Conservation (phyloP, 2,888 invertebrate species). For the Celastrina argiolus region DNA sequence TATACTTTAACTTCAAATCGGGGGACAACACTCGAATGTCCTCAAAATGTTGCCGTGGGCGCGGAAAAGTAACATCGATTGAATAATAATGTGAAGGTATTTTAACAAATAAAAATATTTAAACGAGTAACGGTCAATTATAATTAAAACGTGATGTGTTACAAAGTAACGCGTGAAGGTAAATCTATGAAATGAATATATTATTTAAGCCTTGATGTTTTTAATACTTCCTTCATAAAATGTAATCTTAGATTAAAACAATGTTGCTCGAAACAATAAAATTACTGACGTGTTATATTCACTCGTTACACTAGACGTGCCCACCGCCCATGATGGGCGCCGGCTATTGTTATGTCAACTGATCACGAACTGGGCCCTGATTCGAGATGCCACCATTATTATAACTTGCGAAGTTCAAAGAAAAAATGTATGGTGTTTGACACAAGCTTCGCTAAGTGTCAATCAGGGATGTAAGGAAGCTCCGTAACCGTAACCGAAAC, state of each 20-base stretch:
- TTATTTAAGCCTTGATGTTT: background rate
- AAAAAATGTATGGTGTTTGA: too few relatives aligned
- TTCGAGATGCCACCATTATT: too few relatives aligned
- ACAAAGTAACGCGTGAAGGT: background rate
- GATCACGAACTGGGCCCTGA: too few relatives aligned
- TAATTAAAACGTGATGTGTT: background rate
- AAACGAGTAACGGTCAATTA: background rate
- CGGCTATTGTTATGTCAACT: too few relatives aligned
- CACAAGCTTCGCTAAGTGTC: too few relatives aligned
- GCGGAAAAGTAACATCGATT: background rate
- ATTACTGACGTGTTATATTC: background rate
- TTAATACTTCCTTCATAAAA: background rate
- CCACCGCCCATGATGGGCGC: too few relatives aligned
- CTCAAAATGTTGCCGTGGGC: background rate
- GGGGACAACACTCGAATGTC: background rate
- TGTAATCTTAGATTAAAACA: background rate
- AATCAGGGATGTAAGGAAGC: too few relatives aligned
- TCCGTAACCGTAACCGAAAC: too few relatives aligned
- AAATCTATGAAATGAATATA: background rate
- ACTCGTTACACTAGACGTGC: background rate
- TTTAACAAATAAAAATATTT: background rate
- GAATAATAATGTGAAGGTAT: background rate
- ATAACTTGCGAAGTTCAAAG: too few relatives aligned
- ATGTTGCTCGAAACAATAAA: background rate
- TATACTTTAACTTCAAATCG: background rate